Base-by-base conservation (phyloP, 2,888 invertebrate species). In the Idaea biselata region DNA sequence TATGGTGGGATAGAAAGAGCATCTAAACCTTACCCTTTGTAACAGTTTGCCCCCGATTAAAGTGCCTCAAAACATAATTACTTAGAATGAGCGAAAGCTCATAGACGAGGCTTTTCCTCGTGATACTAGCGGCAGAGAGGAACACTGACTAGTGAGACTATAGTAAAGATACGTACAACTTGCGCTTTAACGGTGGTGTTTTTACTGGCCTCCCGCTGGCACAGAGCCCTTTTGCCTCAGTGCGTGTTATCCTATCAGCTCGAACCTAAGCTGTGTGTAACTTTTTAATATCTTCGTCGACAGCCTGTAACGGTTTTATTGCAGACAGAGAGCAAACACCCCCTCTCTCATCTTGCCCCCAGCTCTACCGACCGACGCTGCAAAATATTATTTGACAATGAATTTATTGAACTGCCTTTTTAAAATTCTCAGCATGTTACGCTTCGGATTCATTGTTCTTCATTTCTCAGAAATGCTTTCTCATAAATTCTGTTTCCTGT, bases 231-330 rank as follows among this genome's bases (percentile, higher is more conserved):
- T 5, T 25, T 25, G 25, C 5, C 5, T 25, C 25, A 3, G 1
- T 5, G 5, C 25, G 25, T 25, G 25, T n/a, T n/a, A n/a, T 3
- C 25, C 25, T 3, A 25, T 25, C 25, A 25, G 3, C 25, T 25
- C 25, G 5, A 25, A 25, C 25, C 25, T 25, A 25, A 25, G 25
- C 25, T 25, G 25, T 25, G 25, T 25, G 25, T 25, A 44, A 14
- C 8, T 14, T 44, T 44, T 44, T 14, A 44, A 44, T 44, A 44
- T 44, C 44, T 73, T 76, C 72, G 77, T 79, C 78, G 74, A 75
- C 76, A 72, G 71, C 70, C 75, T 75, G 73, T 76, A 73, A 76
- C 70, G 72, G 76, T 73, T 81, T 79, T 81, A 81, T 76, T 77
- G 74, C 75, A 73, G 69, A 70, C 73, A 74, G 72, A 66, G 70